A percentile compares a stretch with the other conserved stretches of the same genome.
phyloP scores from a whole-genome alignment of 2,888 invertebrate species.

The Monochamus alternatus region DNA sequence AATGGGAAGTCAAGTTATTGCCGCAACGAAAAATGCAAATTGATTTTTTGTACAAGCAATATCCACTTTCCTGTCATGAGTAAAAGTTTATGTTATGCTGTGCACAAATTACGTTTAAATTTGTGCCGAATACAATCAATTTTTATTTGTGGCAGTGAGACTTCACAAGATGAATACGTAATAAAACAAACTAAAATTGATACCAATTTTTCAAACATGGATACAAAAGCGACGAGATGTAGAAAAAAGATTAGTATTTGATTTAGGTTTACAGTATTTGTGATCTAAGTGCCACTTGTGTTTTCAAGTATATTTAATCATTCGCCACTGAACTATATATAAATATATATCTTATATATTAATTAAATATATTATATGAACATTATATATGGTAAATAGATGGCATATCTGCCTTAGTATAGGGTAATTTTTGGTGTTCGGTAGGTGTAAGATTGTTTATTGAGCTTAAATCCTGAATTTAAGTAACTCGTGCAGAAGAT shows the following conservation, averaged over 20 bases:
- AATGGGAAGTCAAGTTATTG: conserved; percentile 17
- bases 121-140: not conserved
- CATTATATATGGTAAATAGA: conserved; percentile 65
- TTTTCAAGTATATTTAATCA: conserved; percentile 75
- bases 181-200: conserved; percentile 42
- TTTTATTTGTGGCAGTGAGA: not conserved
- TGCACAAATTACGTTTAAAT: not conserved
- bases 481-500: conserved; percentile 42
- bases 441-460: conserved; percentile 68
- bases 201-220: conserved; percentile 57
- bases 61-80: conserved; percentile 18
- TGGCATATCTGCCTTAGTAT: conserved; percentile 68
- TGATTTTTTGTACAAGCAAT: conserved; percentile 51
- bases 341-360: conserved; percentile 70
- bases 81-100: not conserved
- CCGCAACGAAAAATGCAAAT: conserved; percentile 36
- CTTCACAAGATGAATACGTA: conserved; percentile 41
- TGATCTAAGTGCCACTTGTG: conserved; percentile 87
- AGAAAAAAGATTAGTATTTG: conserved; percentile 64
- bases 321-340: conserved; percentile 71
- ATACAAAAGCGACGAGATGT: conserved; percentile 43
- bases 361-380: conserved; percentile 68
- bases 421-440: conserved; percentile 69
- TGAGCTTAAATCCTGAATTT: conserved; percentile 62
- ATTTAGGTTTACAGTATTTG: conserved; percentile 82